Evolutionary conservation across 2,113 vertebrate genomes (phyloP).

Genomic region (Gallinago undulata): DNA sequence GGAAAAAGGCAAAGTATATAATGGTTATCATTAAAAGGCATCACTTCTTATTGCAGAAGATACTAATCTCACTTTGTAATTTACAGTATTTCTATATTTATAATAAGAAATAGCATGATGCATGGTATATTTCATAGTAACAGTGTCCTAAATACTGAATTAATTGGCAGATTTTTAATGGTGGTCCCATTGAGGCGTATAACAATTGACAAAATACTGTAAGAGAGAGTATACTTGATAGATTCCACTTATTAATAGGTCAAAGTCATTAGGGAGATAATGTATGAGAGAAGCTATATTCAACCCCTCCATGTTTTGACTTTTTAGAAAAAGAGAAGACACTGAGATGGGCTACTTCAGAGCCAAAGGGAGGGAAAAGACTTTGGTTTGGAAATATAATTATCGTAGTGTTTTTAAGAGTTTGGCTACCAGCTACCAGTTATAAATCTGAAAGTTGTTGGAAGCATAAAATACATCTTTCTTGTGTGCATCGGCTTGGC

Average conservation of each 20-base stretch:
- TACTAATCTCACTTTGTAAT: slow-evolving; percentile 46
- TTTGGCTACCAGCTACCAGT: not conserved
- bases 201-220: slow-evolving; percentile 62
- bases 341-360: not conserved
- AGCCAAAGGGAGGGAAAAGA: not conserved
- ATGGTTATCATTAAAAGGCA: not conserved
- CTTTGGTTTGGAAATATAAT: not conserved
- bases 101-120: slow-evolving; percentile 30
- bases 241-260: slow-evolving; percentile 66
- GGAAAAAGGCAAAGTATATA: slow-evolving; percentile 7
- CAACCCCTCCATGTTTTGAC: not conserved
- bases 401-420: not conserved
- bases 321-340: slow-evolving; percentile 8
- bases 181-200: slow-evolving; percentile 54
- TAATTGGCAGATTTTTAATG: slow-evolving; percentile 67
- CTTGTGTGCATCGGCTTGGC: not conserved
- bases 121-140: slow-evolving; percentile 19
- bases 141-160: slow-evolving; percentile 51
- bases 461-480: not conserved
- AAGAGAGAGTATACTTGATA: slow-evolving; percentile 56
- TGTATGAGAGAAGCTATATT: slow-evolving; percentile 19
- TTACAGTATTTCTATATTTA: slow-evolving; percentile 42
- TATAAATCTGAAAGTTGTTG: not conserved
- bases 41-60: slow-evolving; percentile 43
- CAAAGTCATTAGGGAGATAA: slow-evolving; percentile 64